Evolutionary conservation across 2,797 vertebrate species (phyloP).

Genomic region (Morelia viridis): DNA sequence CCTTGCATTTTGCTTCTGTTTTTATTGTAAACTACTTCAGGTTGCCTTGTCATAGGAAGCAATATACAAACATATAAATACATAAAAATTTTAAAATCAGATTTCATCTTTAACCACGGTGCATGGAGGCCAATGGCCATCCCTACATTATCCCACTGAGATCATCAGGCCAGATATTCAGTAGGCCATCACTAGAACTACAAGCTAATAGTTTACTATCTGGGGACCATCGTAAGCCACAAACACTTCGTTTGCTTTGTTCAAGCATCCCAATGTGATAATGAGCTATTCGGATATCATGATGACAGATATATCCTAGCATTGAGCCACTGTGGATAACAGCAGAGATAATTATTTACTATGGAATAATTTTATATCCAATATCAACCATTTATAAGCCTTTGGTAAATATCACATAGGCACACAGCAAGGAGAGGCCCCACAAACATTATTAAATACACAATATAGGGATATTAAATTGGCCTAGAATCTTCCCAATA

Average conservation of each 20-base stretch:
- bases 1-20: too few species aligned
- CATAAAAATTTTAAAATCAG: neutral
- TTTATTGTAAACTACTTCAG: too few species aligned
- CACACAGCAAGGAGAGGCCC: neutral
- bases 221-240: constrained; percentile 80
- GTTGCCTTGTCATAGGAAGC: too few species aligned
- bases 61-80: too few species aligned
- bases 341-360: neutral
- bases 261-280: constrained; percentile 63
- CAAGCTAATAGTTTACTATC: constrained; percentile 71
- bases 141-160: constrained; percentile 47
- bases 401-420: neutral
- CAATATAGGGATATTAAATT: neutral
- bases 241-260: constrained; percentile 73
- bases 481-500: neutral
- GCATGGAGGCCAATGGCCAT: constrained; percentile 65
- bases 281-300: constrained; percentile 67
- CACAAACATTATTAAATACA: neutral
- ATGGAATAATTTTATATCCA: neutral
- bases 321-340: constrained; percentile 72
- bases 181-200: constrained; percentile 73
- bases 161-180: constrained; percentile 75
- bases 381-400: neutral
- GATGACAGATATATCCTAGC: constrained; percentile 75
- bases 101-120: constrained; percentile 46